Conservation (phyloP, 2,113 vertebrate species). For the Tachysurus vachellii region DNA sequence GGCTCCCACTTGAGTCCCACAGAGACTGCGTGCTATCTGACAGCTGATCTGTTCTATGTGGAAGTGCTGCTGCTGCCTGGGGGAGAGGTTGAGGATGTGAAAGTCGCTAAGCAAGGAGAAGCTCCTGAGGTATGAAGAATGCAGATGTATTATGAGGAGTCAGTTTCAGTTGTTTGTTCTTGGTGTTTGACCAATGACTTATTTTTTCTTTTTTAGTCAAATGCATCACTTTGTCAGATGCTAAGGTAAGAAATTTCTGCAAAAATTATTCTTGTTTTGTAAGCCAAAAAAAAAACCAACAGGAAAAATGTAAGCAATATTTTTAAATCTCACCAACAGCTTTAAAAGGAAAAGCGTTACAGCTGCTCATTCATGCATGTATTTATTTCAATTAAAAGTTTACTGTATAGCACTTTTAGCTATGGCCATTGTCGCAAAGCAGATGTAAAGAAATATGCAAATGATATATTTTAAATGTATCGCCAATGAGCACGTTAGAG, state of each 20-base stretch:
- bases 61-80: conserved; percentile 77
- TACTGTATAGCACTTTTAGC: too few relatives aligned
- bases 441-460: too few relatives aligned
- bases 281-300: not conserved
- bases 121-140: conserved; percentile 71
- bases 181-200: not conserved
- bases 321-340: not conserved
- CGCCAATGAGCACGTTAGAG: too few relatives aligned
- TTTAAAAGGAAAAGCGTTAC: not conserved
- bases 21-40: conserved; percentile 79
- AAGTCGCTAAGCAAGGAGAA: conserved; percentile 77
- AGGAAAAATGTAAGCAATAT: not conserved
- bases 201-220: conserved; percentile 66
- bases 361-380: not conserved
- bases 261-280: not conserved
- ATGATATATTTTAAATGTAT: too few relatives aligned
- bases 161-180: not conserved
- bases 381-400: not conserved
- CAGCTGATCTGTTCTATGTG: conserved; percentile 81
- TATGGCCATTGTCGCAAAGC: too few relatives aligned
- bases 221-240: conserved; percentile 70
- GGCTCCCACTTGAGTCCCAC: conserved; percentile 72
- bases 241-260: conserved; percentile 72
- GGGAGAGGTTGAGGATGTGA: conserved; percentile 75
- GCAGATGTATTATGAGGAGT: not conserved